Evolutionary conservation across 2,888 invertebrate genomes (phyloP), one percentile per base, ranked within the genome.

Genomic region (Clitarchus hookeri): DNA sequence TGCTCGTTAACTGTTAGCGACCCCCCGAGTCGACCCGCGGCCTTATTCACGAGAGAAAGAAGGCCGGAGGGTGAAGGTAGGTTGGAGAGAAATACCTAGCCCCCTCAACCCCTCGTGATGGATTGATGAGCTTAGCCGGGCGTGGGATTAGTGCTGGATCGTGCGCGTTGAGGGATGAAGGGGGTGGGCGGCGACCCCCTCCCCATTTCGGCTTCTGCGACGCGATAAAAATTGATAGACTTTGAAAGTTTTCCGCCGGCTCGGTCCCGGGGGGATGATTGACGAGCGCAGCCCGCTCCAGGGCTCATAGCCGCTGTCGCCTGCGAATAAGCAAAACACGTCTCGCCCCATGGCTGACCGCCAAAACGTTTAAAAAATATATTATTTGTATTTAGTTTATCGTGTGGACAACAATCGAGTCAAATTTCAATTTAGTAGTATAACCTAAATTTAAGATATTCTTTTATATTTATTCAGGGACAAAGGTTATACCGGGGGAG

Each of bases 101-200:
- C 65, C 16, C 16, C 16, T 65, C 65, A 11, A 6, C 65, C 65
- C n/a, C 65, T n/a, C 16, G 65, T 65, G 65, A 65, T 65, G 65
- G 65, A 65, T 65, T 65, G 65, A 65, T 65, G 65, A 65, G 65
- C 65, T 65, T 65, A 65, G 19, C 65, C 65, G 65, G 84, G 84
- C 77, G 84, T 78, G 78, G 78, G 78, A 78, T 78, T 84, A 78
- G 84, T 25, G 77, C 84, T 19, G 78, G 77, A 27, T 77, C 36
- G 77, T 84, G 44, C 26, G 25, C n/a, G 44, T 78, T 36, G 84
- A 54, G 27, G 8, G 36, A 44, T 36, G 84, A 78, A 27, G 84
- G 84, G 84, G 48, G 19, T 16, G 44, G 84, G 65, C 65, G 65
- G 65, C 8, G 23, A 11, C 65, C 65, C n/a, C 65, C 65, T 8